Conservation (phyloP, 2,888 invertebrate species). For the Thymelicus acteon region DNA sequence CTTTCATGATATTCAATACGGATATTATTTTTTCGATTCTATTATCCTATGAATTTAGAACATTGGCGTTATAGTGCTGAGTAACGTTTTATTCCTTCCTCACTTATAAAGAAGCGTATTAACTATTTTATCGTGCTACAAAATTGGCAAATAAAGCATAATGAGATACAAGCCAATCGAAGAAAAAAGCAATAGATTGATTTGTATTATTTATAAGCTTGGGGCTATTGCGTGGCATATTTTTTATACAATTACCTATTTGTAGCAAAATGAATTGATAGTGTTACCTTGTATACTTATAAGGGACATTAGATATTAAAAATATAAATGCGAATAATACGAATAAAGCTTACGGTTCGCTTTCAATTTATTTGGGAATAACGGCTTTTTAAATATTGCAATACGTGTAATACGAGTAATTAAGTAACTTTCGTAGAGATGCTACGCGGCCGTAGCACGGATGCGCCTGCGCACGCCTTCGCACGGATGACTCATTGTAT, state of each 20-base stretch:
- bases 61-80: too few species aligned
- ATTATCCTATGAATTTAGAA: too few species aligned
- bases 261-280: neutral
- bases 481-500: neutral
- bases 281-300: neutral
- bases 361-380: too few species aligned
- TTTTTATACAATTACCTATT: conserved; percentile 2
- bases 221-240: conserved; percentile 11
- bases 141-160: conserved; percentile 33
- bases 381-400: neutral
- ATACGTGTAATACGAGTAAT: neutral
- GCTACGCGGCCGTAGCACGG: conserved; percentile 19
- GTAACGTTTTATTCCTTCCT: neutral
- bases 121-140: conserved; percentile 19
- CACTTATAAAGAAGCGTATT: conserved; percentile 15
- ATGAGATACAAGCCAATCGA: too few species aligned
- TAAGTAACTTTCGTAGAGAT: conserved; percentile 17
- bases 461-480: neutral
- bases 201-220: conserved; percentile 25
- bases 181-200: conserved; percentile 20
- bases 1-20: too few species aligned
- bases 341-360: too few species aligned
- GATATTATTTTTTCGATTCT: too few species aligned
- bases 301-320: too few species aligned
- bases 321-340: too few species aligned